Evolutionary conservation across 2,888 invertebrate species (phyloP).

Genomic region (Scrobipalpa atriplicella): DNA sequence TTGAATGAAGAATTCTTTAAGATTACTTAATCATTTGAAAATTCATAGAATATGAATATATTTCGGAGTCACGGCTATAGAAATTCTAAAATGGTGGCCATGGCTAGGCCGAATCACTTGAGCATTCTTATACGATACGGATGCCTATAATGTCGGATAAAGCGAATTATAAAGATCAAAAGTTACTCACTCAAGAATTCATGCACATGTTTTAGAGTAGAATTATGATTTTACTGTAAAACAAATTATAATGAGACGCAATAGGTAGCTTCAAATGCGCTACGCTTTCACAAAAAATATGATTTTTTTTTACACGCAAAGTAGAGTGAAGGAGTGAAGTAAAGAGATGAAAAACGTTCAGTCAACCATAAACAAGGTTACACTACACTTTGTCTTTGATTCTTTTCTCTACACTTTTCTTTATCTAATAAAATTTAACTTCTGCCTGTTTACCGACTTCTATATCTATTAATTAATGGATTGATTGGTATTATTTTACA

Average conservation of each 20-base stretch:
- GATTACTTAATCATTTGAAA: constrained; percentile 36
- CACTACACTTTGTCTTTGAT: constrained; percentile 7
- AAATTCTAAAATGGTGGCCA: constrained; percentile 82
- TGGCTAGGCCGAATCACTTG: constrained; percentile 70
- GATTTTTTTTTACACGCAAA: constrained; percentile 49
- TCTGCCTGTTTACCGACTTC: not conserved
- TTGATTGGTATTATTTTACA: too few relatives aligned
- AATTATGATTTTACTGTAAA: constrained; percentile 49
- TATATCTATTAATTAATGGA: too few relatives aligned
- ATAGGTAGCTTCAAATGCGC: constrained; percentile 58
- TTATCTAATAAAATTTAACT: not conserved
- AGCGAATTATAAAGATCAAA: constrained; percentile 47
- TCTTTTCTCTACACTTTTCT: not conserved
- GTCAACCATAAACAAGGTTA: constrained; percentile 23
- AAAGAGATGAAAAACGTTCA: constrained; percentile 26
- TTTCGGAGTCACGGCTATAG: constrained; percentile 58
- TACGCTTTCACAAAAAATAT: constrained; percentile 75
- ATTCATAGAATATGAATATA: constrained; percentile 53
- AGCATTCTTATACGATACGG: constrained; percentile 56
- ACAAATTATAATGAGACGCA: constrained; percentile 67
- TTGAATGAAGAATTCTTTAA: constrained; percentile 27
- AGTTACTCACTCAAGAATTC: constrained; percentile 77
- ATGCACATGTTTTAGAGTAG: constrained; percentile 74
- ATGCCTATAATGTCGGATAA: constrained; percentile 41
- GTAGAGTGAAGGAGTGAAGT: constrained; percentile 16